These are phyloP conservation scores for Uropsilus gracilis DNA, from an alignment of 2,113 vertebrate species.

Conservation along the genomic window DNA sequence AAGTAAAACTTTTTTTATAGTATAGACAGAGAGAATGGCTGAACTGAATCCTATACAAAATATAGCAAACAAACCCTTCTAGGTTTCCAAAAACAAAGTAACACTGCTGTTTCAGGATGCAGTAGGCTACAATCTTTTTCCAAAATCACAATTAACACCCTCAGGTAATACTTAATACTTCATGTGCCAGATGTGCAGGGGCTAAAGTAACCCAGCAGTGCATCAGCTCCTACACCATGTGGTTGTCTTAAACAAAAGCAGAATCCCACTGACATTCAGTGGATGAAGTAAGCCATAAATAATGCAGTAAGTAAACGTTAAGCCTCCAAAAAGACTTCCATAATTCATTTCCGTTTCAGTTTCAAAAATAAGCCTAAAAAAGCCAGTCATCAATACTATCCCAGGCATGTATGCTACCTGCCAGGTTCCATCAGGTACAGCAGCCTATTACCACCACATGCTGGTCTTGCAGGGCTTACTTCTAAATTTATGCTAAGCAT, in stretches of 20 bases:
- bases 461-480: not conserved
- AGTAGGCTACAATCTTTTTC: not conserved
- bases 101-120: not conserved
- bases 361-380: slow-evolving; percentile 23
- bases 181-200: not conserved
- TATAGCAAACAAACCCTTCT: not conserved
- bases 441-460: not conserved
- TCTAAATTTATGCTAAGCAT: not conserved
- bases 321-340: slow-evolving; percentile 29
- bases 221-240: not conserved
- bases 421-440: not conserved
- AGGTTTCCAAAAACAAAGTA: not conserved
- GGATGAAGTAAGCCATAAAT: slow-evolving; percentile 15
- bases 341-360: slow-evolving; percentile 55
- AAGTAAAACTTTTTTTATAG: slow-evolving; percentile 48
- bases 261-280: not conserved
- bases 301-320: slow-evolving; percentile 40
- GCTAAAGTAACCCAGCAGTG: not conserved
- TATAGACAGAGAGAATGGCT: not conserved
- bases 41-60: slow-evolving; percentile 1
- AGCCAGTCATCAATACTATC: not conserved
- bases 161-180: not conserved
- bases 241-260: slow-evolving; percentile 24
- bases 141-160: not conserved
- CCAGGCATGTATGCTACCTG: not conserved